phyloP scores from a whole-genome alignment of 2,888 invertebrate species.

The Pediacus dermestoides region DNA sequence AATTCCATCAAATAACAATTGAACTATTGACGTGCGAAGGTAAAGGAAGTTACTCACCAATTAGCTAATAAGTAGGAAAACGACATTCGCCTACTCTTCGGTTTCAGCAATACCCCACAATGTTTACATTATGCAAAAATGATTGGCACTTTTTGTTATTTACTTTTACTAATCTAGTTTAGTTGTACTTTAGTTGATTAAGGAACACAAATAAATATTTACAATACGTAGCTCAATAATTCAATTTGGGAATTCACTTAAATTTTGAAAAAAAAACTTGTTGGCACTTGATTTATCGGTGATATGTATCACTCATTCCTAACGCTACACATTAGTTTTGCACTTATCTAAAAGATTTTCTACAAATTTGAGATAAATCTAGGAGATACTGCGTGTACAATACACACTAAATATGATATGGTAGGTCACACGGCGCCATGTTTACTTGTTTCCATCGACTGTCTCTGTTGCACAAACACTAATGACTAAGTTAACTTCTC shows the following conservation, averaged over 20 bases:
- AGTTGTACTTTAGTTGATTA: slow-evolving; percentile 14
- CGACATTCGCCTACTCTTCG: neutral
- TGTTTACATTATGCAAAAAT: slow-evolving; percentile 31
- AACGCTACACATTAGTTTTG: slow-evolving; percentile 30
- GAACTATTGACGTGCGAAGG: too few species aligned
- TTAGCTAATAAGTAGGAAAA: too few species aligned
- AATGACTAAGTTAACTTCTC: slow-evolving; percentile 29
- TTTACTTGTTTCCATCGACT: slow-evolving; percentile 42
- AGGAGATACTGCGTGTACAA: slow-evolving; percentile 45
- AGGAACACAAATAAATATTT: slow-evolving; percentile 15
- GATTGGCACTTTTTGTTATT: slow-evolving; percentile 23
- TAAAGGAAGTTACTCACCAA: too few species aligned
- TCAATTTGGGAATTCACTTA: slow-evolving; percentile 17
- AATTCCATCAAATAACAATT: too few species aligned
- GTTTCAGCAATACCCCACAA: slow-evolving; percentile 15
- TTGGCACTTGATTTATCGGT: slow-evolving; percentile 35
- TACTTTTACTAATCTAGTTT: too few species aligned
- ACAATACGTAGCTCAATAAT: slow-evolving; percentile 9
- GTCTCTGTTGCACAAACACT: slow-evolving; percentile 13
- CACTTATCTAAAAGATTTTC: slow-evolving; percentile 39
- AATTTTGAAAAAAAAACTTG: slow-evolving; percentile 23
- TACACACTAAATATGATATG: slow-evolving; percentile 50
- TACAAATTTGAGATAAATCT: slow-evolving; percentile 36
- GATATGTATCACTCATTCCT: slow-evolving; percentile 31
- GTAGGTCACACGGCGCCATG: slow-evolving; percentile 51